Conservation (phyloP, 2,888 invertebrate species). For the Morpho deidamia region DNA sequence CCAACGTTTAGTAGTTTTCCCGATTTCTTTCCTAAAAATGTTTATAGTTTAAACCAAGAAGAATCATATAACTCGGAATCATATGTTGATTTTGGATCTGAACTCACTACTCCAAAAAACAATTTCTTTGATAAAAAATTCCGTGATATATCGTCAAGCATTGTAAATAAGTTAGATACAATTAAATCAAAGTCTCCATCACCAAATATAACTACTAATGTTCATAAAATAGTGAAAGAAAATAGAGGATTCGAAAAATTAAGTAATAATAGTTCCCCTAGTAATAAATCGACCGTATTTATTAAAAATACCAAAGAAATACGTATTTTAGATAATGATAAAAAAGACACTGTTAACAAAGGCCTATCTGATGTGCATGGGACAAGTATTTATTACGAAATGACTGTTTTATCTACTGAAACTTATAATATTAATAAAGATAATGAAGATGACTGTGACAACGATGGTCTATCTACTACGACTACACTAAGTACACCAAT, state of each 20-base stretch:
- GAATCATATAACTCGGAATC: conserved; percentile 30
- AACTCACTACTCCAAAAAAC: conserved; percentile 75
- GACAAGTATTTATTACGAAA: conserved; percentile 73
- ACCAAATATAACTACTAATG: conserved; percentile 47
- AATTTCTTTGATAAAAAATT: conserved; percentile 74
- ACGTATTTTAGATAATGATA: conserved; percentile 62
- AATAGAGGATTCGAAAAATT: conserved; percentile 62
- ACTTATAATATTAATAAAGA: conserved; percentile 66
- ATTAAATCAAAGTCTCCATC: conserved; percentile 47
- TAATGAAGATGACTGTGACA: conserved; percentile 66
- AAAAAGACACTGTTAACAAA: conserved; percentile 54
- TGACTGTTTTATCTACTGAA: conserved; percentile 69
- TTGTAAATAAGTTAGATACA: conserved; percentile 67
- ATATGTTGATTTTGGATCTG: conserved; percentile 57
- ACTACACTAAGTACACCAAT: conserved; percentile 48
- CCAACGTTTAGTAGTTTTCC: conserved; percentile 51
- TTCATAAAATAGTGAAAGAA: conserved; percentile 47
- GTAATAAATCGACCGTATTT: conserved; percentile 65
- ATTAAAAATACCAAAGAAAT: conserved; percentile 78
- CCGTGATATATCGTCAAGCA: conserved; percentile 71
- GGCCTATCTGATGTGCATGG: conserved; percentile 68
- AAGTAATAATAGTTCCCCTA: conserved; percentile 60
- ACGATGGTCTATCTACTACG: conserved; percentile 46
- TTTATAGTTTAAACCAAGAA: conserved; percentile 40
- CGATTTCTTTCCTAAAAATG: conserved; percentile 50